Conservation (phyloP, 1,140 invertebrate genomes). For the Pseudomyrmex dendroicus region DNA sequence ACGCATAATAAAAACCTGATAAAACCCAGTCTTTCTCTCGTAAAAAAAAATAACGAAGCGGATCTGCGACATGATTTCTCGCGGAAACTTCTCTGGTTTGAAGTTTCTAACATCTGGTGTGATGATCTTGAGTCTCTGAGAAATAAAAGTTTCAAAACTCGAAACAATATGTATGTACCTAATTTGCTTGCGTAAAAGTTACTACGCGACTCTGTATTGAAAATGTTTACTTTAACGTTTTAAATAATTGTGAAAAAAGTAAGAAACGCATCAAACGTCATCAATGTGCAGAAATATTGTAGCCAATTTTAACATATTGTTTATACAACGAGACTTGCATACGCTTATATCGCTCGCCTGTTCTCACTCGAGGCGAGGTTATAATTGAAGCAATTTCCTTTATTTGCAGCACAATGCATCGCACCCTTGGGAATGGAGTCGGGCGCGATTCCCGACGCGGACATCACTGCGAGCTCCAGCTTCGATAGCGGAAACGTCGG, state of each 20-base stretch:
- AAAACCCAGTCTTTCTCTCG: constrained; percentile 4
- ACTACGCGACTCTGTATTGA: no score
- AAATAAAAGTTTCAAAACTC: no score
- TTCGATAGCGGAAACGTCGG: constrained; percentile 91
- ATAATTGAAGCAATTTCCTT: constrained; percentile 76
- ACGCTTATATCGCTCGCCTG: constrained; percentile 28
- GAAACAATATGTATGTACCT: no score
- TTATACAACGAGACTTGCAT: not conserved
- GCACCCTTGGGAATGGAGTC: constrained; percentile 91
- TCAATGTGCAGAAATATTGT: no score
- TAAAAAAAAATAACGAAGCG: constrained; percentile 44
- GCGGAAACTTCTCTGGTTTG: not conserved
- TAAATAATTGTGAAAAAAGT: not conserved
- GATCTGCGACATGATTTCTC: constrained; percentile 23
- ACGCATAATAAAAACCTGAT: constrained; percentile 57
- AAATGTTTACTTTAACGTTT: not conserved
- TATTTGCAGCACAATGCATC: constrained; percentile 88
- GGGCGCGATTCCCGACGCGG: constrained; percentile 88
- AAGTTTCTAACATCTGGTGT: constrained; percentile 10
- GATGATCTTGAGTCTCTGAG: no score
- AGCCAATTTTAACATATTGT: not conserved
- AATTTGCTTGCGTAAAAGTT: no score
- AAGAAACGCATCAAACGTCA: not conserved
- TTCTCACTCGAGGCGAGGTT: constrained; percentile 58
- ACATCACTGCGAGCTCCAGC: constrained; percentile 90